These are phyloP conservation scores for Chaetodon trifasciatus DNA, from an alignment of 2,797 vertebrate species.

Conservation along the genomic window DNA sequence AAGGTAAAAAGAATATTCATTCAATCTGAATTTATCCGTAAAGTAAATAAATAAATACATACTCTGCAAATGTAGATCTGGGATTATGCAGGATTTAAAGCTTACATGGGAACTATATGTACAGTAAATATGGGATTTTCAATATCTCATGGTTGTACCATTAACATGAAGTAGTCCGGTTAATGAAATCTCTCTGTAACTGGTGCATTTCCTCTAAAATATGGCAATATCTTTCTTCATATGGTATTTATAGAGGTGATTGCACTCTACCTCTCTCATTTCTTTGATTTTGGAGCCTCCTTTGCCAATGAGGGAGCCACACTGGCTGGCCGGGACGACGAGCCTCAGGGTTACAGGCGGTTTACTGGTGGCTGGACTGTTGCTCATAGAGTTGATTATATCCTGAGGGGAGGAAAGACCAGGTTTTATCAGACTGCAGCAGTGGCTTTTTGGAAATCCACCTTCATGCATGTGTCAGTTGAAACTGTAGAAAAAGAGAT, in stretches of 20 bases:
- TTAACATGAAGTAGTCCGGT: not conserved
- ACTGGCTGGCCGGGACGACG: slow-evolving; percentile 95
- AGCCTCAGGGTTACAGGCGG: slow-evolving; percentile 94
- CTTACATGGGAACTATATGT: slow-evolving; percentile 2
- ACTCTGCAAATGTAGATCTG: too few relatives aligned
- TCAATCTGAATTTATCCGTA: not conserved
- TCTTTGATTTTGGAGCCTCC: slow-evolving; percentile 98
- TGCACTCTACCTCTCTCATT: slow-evolving; percentile 91
- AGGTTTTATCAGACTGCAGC: not conserved
- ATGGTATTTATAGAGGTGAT: not conserved
- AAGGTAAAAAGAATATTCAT: slow-evolving; percentile 28
- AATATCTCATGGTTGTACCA: not conserved
- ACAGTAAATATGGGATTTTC: slow-evolving; percentile 10
- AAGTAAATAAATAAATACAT: too few relatives aligned
- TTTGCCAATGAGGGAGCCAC: slow-evolving; percentile 95
- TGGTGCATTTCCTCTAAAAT: not conserved
- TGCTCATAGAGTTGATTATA: slow-evolving; percentile 98
- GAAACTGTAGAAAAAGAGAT: not conserved
- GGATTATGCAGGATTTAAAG: slow-evolving; percentile 19
- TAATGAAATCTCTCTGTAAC: not conserved
- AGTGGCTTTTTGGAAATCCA: slow-evolving; percentile 8
- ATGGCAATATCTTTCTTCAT: not conserved
- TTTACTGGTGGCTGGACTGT: slow-evolving; percentile 96
- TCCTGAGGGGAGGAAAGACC: slow-evolving; percentile 83
- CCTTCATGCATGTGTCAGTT: not conserved